Conservation (phyloP, 1,140 invertebrate species). For the Cheumatopsyche charites region DNA sequence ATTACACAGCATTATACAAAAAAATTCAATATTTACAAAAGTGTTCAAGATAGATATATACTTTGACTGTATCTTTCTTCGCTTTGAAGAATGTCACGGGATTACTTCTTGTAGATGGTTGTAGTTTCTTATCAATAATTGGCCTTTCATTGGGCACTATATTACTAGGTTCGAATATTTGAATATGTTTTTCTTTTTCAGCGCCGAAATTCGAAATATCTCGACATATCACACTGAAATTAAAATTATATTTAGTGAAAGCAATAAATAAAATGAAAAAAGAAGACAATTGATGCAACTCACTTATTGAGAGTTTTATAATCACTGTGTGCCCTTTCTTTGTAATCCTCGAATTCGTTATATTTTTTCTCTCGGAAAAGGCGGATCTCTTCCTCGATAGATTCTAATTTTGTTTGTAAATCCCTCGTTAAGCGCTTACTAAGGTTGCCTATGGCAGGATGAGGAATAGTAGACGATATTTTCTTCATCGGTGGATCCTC, state of each 20-base stretch:
- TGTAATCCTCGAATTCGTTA: slow-evolving; percentile 59
- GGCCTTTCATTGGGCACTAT: not conserved
- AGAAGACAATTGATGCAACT: slow-evolving; percentile 1
- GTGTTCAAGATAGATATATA: slow-evolving; percentile 1
- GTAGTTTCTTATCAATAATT: slow-evolving; percentile 24
- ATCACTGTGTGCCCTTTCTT: slow-evolving; percentile 58
- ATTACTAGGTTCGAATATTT: slow-evolving; percentile 22
- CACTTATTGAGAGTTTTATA: slow-evolving; percentile 60
- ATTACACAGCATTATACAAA: not conserved
- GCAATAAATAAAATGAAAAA: not conserved
- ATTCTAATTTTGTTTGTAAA: slow-evolving; percentile 55
- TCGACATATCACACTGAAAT: slow-evolving; percentile 34
- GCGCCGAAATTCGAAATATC: not conserved
- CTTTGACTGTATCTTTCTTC: slow-evolving; percentile 33
- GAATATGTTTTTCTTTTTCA: slow-evolving; percentile 22
- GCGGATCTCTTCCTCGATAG: slow-evolving; percentile 57
- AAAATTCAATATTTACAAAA: not conserved
- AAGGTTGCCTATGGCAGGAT: slow-evolving; percentile 54
- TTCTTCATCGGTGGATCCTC: slow-evolving; percentile 51
- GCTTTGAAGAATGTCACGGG: slow-evolving; percentile 26
- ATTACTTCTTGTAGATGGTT: slow-evolving; percentile 7
- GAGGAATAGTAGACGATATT: slow-evolving; percentile 49
- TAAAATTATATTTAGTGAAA: too few species aligned
- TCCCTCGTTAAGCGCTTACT: slow-evolving; percentile 55
- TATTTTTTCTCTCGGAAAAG: slow-evolving; percentile 60